Evolutionary conservation across 92 coral and sea anemone genomes (phyloP).

Genomic region (Phenganax marumi): DNA sequence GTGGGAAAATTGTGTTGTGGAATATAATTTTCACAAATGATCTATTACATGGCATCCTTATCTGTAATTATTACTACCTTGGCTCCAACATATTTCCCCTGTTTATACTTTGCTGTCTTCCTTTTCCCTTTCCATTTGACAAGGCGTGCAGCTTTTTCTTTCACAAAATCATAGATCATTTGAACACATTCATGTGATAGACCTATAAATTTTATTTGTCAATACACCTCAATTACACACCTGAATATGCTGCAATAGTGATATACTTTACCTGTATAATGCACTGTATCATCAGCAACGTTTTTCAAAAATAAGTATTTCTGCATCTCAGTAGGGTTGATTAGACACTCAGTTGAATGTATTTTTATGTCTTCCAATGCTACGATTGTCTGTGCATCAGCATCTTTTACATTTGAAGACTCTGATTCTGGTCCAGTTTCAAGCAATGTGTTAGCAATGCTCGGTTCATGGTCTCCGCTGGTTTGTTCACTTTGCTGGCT

Average conservation of each 20-base stretch:
- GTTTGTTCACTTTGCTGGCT: background rate
- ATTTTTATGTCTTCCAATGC: background rate
- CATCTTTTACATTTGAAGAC: background rate
- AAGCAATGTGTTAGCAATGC: background rate
- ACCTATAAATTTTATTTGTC: background rate
- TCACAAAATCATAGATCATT: constrained; percentile 18
- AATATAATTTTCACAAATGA: background rate
- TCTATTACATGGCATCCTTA: background rate
- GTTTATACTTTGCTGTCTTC: constrained; percentile 17
- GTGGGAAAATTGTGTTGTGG: background rate
- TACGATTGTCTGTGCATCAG: background rate
- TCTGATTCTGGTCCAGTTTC: background rate
- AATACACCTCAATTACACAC: too few relatives aligned
- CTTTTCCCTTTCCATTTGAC: constrained; percentile 3
- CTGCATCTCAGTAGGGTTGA: constrained; percentile 7
- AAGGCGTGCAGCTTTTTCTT: constrained; percentile 19
- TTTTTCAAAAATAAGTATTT: background rate
- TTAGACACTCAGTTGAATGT: background rate
- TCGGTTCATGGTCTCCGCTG: background rate
- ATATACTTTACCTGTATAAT: constrained; percentile 22
- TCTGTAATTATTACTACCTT: background rate
- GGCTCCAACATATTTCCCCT: background rate
- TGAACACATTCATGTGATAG: constrained; percentile 19
- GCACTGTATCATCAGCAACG: background rate
- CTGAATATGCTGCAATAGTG: background rate